Conservation (phyloP, 1,140 invertebrate genomes). For the Meloidogyne hapla region DNA sequence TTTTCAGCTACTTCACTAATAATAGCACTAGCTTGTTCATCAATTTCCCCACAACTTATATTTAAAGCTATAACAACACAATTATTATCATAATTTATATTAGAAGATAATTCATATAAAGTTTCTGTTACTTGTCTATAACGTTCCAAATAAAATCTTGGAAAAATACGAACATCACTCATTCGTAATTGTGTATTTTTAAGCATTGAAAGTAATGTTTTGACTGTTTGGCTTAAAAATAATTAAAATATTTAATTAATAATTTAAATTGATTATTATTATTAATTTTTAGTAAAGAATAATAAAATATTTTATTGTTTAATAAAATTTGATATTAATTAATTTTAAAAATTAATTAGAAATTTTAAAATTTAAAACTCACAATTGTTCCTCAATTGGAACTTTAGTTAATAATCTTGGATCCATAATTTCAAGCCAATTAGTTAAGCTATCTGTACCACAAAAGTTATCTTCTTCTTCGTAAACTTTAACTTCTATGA, state of each 20-base stretch:
- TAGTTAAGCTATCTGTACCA: constrained; percentile 12
- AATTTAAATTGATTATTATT: too few relatives aligned
- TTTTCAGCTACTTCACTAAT: constrained; percentile 23
- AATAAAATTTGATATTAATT: too few relatives aligned
- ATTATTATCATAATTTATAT: constrained; percentile 12
- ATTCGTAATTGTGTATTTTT: constrained; percentile 16
- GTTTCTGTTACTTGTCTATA: constrained; percentile 26
- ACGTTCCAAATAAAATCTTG: constrained; percentile 23
- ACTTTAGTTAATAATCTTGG: not conserved
- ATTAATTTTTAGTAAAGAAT: too few relatives aligned
- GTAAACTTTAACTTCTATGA: constrained; percentile 27
- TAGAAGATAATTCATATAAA: constrained; percentile 11
- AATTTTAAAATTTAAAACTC: constrained; percentile 7
- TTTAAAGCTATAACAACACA: constrained; percentile 22
- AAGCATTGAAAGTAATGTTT: not conserved
- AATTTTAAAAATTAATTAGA: not conserved
- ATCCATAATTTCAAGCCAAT: constrained; percentile 34
- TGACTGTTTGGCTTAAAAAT: constrained; percentile 17
- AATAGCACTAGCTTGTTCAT: constrained; percentile 23
- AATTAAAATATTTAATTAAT: too few relatives aligned
- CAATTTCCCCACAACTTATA: constrained; percentile 34
- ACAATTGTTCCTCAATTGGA: constrained; percentile 32
- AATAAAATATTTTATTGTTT: too few relatives aligned
- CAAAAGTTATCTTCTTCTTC: constrained; percentile 27
- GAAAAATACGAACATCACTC: constrained; percentile 31